Base-by-base conservation (phyloP, 2,888 invertebrate genomes). In the Epinotia ramella region DNA sequence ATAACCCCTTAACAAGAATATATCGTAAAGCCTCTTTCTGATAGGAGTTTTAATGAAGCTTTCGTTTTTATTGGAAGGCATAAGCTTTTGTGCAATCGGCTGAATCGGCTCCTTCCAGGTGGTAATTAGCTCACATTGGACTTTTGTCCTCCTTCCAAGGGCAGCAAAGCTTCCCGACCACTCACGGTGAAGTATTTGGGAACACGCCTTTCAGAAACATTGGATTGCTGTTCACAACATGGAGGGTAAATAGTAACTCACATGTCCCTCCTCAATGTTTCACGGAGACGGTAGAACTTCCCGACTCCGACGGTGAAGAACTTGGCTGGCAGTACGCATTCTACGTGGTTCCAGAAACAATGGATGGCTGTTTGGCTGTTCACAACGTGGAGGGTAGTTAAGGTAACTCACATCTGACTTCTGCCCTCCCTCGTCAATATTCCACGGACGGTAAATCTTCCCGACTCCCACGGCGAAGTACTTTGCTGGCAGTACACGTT, bases 271-370 rank as follows among this genome's bases (percentile, higher is more conserved):
- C 11, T 80, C 80, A 0, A 79, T 68, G 16, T 77, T 49, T 81
- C 82, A 85, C 0, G 78, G n/a, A n/a, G 71, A 0, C 84, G 77
- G 77, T 84, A 80, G 6, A 83, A 12, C 75, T 86, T 86, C n/a
- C 86, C 84, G 4, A 81, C 81, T 0, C 82, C 84, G 12, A 83
- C 80, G 0, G 83, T 83, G 72, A 74, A 86, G 44, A 80, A 28
- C 1, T 74, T 18, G 0, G 79, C 78, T 0, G 83, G 80, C 0
- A 66, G 74, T 3, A 70, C 13, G 3, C 49, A 28, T 1, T 44
- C 44, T 2, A 11, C 44, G 44, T 44, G 13, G 13, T 13, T 46
- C 4, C 46, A 13, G 46, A 46, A 46, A 66, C 81, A 79, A 53
- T 80, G 79, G 1, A 78, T 80, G 12, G 79, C 81, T 80, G 67